Base-by-base conservation (phyloP, 2,113 vertebrate genomes). In the Hyla sarda region DNA sequence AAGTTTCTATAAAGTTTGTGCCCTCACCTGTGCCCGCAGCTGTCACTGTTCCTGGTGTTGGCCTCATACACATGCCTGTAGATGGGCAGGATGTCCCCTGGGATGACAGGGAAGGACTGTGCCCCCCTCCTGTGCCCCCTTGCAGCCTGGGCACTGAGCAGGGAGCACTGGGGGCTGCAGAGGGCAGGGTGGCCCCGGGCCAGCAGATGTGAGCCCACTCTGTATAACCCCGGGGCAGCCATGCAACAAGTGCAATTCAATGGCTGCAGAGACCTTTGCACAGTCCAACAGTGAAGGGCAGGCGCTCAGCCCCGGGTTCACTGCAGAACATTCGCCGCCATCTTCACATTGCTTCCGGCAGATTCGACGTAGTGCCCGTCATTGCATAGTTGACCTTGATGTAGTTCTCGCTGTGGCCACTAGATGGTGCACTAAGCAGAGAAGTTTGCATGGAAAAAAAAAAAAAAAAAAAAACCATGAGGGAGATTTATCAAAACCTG, bases 21-120 rank as follows among this genome's bases (percentile, higher is more conserved):
- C 21, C 21, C 6, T 86, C 45, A 86, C 84, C 84, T 86, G 34
- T 60, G 50, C 13, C 87, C 83, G 76, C 91, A 93, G 84, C 89
- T 75, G 19, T 89, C 83, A 50, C 94, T 96, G 90, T 95, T 96
- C 82, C 87, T 91, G 17, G 95, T 21, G 85, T 97, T 96, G 12
- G 90, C 91, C 87, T 96, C 91, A n/a, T 91, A 94, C 3, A 91
- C 90, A 0, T 91, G 93, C 10, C 3, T 91, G 13, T 92, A 87
- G 78, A 91, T 65, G 21, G 92, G 69, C 6, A 82, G 92, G 45
- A 95, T 71, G 0, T 87, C 65, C 67, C 91, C 92, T 8, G 94
- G 89, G 13, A 96, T 74, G 14, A 93, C 92, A 0, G 95, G 94
- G 89, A 94, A 96, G 3, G 89, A 23, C 77, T 80, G 50, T 11